phyloP scores from a whole-genome alignment of 2,113 vertebrate genomes.

The Epinephelus moara region DNA sequence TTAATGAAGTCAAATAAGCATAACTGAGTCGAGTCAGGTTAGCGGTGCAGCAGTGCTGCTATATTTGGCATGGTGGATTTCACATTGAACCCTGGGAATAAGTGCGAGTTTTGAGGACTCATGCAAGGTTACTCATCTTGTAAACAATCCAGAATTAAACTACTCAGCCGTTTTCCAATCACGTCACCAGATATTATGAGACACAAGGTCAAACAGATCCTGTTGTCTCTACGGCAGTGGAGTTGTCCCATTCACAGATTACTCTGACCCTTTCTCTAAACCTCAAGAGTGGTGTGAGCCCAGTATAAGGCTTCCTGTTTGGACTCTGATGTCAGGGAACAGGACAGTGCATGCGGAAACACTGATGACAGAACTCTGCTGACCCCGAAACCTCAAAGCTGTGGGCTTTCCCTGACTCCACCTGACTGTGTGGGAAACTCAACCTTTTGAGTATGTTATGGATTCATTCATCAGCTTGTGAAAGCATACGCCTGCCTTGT shows the following conservation, averaged over 20 bases:
- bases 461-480: not conserved
- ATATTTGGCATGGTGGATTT: slow-evolving; percentile 23
- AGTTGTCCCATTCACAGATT: slow-evolving; percentile 25
- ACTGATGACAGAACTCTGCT: slow-evolving; percentile 67
- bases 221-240: slow-evolving; percentile 2
- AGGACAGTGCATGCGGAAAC: slow-evolving; percentile 66
- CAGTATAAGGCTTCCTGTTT: slow-evolving; percentile 74
- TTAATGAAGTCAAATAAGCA: slow-evolving; percentile 28
- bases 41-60: slow-evolving; percentile 1
- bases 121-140: slow-evolving; percentile 30
- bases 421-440: slow-evolving; percentile 40
- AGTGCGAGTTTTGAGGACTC: slow-evolving; percentile 25
- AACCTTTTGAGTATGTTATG: slow-evolving; percentile 6
- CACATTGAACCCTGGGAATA: slow-evolving; percentile 21
- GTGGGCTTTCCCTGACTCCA: slow-evolving; percentile 36
- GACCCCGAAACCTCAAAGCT: slow-evolving; percentile 58
- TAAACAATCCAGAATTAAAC: slow-evolving; percentile 52
- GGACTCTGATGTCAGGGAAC: slow-evolving; percentile 72
- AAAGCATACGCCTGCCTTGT: slow-evolving; percentile 1
- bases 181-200: slow-evolving; percentile 34
- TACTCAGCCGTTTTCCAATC: slow-evolving; percentile 6
- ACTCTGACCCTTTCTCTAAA: slow-evolving; percentile 47
- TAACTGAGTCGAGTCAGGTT: slow-evolving; percentile 30
- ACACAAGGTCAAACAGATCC: slow-evolving; percentile 32
- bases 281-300: slow-evolving; percentile 52